Evolutionary conservation across 2,113 vertebrate genomes (phyloP).

Genomic region (Neolamprologus toae): DNA sequence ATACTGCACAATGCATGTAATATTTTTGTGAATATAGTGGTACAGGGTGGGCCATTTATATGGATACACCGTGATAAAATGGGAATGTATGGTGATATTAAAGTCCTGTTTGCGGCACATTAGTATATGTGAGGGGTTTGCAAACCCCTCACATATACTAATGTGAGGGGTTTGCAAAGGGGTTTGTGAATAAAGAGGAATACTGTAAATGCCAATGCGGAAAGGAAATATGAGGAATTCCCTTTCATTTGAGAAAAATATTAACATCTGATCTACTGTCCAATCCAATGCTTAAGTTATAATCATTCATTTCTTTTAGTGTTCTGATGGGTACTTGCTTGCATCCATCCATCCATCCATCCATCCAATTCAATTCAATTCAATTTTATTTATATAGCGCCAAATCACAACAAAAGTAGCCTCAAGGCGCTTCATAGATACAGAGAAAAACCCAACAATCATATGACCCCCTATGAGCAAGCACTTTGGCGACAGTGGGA

Average conservation of each 20-base stretch:
- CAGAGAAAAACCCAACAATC: too few species aligned
- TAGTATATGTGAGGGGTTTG: background rate
- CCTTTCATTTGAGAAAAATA: background rate
- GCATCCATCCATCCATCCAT: background rate
- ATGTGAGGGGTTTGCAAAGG: background rate
- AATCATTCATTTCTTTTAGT: background rate
- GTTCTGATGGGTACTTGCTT: background rate
- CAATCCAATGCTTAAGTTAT: background rate
- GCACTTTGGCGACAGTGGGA: background rate
- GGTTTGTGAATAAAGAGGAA: background rate
- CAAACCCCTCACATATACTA: background rate
- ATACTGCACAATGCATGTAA: background rate
- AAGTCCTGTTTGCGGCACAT: background rate
- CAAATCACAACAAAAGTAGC: too few species aligned
- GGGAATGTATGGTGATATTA: too few species aligned
- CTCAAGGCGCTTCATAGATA: too few species aligned
- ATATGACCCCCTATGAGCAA: background rate
- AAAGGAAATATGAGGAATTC: background rate
- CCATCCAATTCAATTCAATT: too few species aligned
- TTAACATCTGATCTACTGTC: background rate
- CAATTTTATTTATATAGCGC: too few species aligned
- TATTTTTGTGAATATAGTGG: background rate
- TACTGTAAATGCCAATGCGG: background rate
- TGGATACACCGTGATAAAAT: too few species aligned
- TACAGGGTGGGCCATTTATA: background rate